These are phyloP conservation scores for Pseudomyrmex cubaensis DNA, from an alignment of 1,140 invertebrate species.

Conservation along the genomic window DNA sequence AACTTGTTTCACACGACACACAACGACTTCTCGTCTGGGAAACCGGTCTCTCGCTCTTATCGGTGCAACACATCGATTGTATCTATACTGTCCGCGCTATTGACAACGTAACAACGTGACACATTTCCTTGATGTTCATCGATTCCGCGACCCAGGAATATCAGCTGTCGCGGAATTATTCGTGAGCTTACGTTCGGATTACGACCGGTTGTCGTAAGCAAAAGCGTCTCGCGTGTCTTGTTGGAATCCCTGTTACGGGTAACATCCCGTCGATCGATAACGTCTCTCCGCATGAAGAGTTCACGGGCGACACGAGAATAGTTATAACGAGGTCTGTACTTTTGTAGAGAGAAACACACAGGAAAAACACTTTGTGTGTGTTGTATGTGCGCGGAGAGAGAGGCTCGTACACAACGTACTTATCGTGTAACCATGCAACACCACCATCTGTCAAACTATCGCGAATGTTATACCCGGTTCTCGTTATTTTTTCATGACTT, in stretches of 20 bases:
- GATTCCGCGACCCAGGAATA: constrained; percentile 50
- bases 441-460: constrained; percentile 34
- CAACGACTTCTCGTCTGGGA: too few relatives aligned
- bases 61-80: constrained; percentile 4
- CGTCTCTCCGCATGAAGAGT: constrained; percentile 57
- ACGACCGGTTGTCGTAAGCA: constrained; percentile 48
- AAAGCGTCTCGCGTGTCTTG: constrained; percentile 35
- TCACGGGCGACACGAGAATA: constrained; percentile 67
- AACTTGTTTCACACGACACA: too few relatives aligned
- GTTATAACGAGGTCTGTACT: constrained; percentile 41
- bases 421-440: constrained; percentile 40
- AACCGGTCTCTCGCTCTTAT: too few relatives aligned
- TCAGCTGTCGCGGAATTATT: constrained; percentile 53
- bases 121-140: constrained; percentile 51
- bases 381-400: neutral
- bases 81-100: constrained; percentile 22
- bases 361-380: constrained; percentile 4
- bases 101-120: constrained; percentile 52
- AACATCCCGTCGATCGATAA: constrained; percentile 56
- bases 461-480: constrained; percentile 18
- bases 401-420: neutral
- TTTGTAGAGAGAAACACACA: constrained; percentile 26
- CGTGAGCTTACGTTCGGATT: constrained; percentile 57
- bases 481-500: constrained; percentile 45
- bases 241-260: constrained; percentile 40